Conservation (phyloP, 2,113 vertebrate species). For the Rissa tridactyla region DNA sequence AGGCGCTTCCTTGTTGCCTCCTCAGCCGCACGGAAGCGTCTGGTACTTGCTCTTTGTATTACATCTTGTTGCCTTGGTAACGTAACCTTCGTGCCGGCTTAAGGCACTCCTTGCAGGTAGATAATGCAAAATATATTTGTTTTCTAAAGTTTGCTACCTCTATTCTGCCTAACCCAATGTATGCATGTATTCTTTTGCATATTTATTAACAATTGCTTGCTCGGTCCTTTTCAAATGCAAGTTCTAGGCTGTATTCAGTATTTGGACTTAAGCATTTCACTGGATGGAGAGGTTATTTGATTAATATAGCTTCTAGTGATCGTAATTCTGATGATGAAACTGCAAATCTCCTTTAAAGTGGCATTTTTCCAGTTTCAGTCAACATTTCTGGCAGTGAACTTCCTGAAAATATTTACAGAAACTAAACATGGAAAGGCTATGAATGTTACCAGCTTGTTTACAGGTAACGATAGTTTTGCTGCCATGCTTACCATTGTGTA, state of each 20-base stretch:
- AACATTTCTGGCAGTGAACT: background rate
- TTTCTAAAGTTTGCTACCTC: background rate
- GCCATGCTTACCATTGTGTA: background rate
- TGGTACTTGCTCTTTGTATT: background rate
- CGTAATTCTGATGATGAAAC: background rate
- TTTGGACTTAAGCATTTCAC: background rate
- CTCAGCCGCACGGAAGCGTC: fast-evolving
- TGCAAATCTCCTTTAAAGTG: background rate
- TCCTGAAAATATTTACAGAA: background rate
- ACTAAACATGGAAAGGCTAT: background rate
- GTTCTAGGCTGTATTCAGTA: background rate
- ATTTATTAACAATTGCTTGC: background rate
- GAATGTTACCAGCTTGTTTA: background rate
- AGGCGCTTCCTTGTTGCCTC: no score
- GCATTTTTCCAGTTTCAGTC: background rate
- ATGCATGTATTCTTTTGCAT: background rate
- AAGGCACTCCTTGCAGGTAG: no score
- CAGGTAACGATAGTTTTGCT: background rate
- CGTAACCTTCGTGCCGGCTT: background rate
- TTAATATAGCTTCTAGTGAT: background rate
- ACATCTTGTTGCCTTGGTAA: background rate
- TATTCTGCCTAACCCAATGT: background rate
- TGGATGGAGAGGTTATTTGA: background rate
- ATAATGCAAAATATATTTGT: background rate
- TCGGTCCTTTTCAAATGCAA: background rate